Evolutionary conservation across 2,888 invertebrate species (phyloP).

Genomic region (Eupsilia transversa): DNA sequence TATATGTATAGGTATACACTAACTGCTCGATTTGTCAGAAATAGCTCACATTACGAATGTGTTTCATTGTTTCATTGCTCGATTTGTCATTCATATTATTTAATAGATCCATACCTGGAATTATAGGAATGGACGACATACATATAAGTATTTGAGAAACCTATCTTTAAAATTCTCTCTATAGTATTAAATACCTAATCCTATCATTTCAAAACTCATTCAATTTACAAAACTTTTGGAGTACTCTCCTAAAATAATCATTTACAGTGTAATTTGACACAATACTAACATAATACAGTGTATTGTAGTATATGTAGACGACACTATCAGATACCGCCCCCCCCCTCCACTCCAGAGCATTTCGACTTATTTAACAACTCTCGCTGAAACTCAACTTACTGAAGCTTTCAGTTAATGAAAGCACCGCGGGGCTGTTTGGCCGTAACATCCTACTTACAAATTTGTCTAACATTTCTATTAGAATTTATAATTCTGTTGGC

Average conservation of each 20-base stretch:
- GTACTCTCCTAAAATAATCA: slow-evolving; percentile 6
- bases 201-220: slow-evolving; percentile 14
- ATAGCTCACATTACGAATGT: no score
- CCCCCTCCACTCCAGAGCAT: neutral
- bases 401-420: slow-evolving; percentile 38
- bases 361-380: slow-evolving; percentile 4
- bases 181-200: neutral
- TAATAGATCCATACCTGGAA: no score
- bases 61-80: no score
- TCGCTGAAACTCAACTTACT: slow-evolving; percentile 6
- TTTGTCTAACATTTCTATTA: slow-evolving; percentile 31
- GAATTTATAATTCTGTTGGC: slow-evolving; percentile 28
- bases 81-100: neutral
- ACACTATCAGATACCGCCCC: slow-evolving; percentile 1
- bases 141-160: neutral
- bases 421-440: slow-evolving; percentile 11
- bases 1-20: neutral
- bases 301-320: no score
- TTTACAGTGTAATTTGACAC: slow-evolving; percentile 2
- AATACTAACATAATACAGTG: no score
- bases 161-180: neutral
- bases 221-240: slow-evolving; percentile 1
- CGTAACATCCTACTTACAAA: slow-evolving; percentile 27
- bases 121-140: neutral
- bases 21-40: neutral